Evolutionary conservation across 2,797 vertebrate genomes (phyloP).

Genomic region (Coranthus polyacanthus): DNA sequence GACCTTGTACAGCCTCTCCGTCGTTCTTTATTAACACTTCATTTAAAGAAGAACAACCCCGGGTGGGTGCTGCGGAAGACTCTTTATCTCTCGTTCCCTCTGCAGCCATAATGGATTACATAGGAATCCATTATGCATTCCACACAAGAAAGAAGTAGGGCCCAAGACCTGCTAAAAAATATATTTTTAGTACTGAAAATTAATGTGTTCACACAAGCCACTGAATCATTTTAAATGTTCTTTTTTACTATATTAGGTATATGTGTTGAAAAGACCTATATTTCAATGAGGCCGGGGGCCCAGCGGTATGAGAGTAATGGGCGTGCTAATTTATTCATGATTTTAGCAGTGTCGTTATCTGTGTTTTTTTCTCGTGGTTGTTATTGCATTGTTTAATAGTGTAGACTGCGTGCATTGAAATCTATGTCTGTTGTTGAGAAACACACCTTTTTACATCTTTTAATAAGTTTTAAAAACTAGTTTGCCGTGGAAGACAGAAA

Average conservation of each 20-base stretch:
- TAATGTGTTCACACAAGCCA: slow-evolving; percentile 87
- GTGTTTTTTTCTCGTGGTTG: slow-evolving; percentile 64
- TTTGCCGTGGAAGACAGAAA: no score
- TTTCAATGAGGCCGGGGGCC: slow-evolving; percentile 81
- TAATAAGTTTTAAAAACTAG: not conserved
- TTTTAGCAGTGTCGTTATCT: slow-evolving; percentile 73
- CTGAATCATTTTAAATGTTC: slow-evolving; percentile 92
- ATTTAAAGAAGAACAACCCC: slow-evolving; percentile 90
- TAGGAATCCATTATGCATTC: slow-evolving; percentile 87
- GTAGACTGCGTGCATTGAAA: slow-evolving; percentile 27
- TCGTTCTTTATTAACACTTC: slow-evolving; percentile 91
- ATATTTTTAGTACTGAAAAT: slow-evolving; percentile 92
- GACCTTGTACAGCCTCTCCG: slow-evolving; percentile 84
- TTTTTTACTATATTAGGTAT: slow-evolving; percentile 91
- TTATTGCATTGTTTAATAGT: slow-evolving; percentile 59
- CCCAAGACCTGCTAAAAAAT: slow-evolving; percentile 89
- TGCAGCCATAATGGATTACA: slow-evolving; percentile 85
- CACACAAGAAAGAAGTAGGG: slow-evolving; percentile 82
- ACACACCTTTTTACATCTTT: slow-evolving; percentile 1
- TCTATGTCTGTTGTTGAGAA: slow-evolving; percentile 29
- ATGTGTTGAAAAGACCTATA: slow-evolving; percentile 89
- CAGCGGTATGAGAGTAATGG: slow-evolving; percentile 80
- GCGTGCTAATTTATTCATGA: slow-evolving; percentile 83
- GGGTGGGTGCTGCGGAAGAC: slow-evolving; percentile 80
- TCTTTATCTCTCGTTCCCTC: slow-evolving; percentile 74